A percentile compares a stretch with the other conserved stretches of the same genome.
These are phyloP conservation scores for Saccopteryx bilineata DNA, from an alignment of 2,113 vertebrate species.

Conservation along the genomic window DNA sequence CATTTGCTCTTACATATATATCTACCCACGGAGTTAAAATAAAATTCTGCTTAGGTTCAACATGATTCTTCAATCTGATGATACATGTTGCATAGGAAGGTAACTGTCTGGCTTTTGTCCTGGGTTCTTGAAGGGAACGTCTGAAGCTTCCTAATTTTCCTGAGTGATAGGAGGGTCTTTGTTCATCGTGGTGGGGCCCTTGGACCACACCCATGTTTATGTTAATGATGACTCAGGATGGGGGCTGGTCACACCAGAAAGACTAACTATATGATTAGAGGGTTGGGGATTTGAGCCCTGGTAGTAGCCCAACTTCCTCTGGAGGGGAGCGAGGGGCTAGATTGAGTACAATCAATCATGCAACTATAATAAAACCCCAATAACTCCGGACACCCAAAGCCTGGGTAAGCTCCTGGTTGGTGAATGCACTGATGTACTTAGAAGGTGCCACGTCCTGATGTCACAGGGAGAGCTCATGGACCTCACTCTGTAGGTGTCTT, in stretches of 20 bases:
- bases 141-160: background rate
- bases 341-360: background rate
- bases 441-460: background rate
- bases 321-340: background rate
- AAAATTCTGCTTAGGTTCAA: background rate
- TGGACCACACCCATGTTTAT: background rate
- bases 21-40: background rate
- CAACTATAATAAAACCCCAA: background rate
- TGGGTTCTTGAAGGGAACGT: background rate
- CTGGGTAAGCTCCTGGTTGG: background rate
- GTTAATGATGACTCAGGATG: background rate
- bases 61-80: constrained; percentile 25
- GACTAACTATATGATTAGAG: background rate
- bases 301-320: background rate
- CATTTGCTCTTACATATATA: background rate
- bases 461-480: background rate
- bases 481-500: background rate
- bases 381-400: background rate
- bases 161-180: background rate
- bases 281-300: background rate
- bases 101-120: background rate
- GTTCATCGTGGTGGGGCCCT: background rate
- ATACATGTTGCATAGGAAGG: background rate
- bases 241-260: background rate
- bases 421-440: background rate